Conservation (phyloP, 2,797 vertebrate species). For the Otus scops region DNA sequence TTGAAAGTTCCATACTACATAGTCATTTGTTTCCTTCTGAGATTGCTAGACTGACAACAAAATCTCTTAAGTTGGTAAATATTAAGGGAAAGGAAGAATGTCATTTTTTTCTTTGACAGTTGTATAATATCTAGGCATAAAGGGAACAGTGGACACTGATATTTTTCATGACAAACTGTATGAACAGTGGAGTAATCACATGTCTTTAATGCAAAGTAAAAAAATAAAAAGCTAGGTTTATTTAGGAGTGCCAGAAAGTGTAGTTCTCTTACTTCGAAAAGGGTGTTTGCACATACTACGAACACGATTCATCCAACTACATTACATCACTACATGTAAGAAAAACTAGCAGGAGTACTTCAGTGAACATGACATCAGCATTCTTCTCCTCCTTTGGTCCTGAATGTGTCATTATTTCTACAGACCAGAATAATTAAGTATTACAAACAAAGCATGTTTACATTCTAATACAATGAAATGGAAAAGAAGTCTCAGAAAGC, state of each 20-base stretch:
- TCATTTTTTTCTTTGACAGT: conserved; percentile 11
- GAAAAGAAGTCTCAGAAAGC: neutral
- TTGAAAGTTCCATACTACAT: neutral
- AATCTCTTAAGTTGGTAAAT: conserved; percentile 46
- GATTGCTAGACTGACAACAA: conserved; percentile 16
- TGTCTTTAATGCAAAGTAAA: neutral
- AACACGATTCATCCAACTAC: neutral
- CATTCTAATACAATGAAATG: neutral
- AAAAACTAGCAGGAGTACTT: neutral
- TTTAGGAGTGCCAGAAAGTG: neutral
- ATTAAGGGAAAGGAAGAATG: conserved; percentile 23
- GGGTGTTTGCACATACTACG: neutral
- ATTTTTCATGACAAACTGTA: conserved; percentile 26
- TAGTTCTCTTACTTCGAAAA: neutral
- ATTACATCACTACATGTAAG: neutral
- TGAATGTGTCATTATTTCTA: neutral
- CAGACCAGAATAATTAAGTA: neutral
- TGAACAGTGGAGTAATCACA: conserved; percentile 9
- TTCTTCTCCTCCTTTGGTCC: neutral
- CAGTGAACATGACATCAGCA: neutral
- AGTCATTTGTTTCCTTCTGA: conserved; percentile 27
- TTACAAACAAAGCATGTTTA: neutral
- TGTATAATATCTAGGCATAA: conserved; percentile 3
- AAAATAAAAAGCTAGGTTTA: neutral
- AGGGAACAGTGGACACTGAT: neutral